These are phyloP conservation scores for Acanthopleura granulata DNA, from an alignment of 2,888 invertebrate genomes.

Conservation along the genomic window DNA sequence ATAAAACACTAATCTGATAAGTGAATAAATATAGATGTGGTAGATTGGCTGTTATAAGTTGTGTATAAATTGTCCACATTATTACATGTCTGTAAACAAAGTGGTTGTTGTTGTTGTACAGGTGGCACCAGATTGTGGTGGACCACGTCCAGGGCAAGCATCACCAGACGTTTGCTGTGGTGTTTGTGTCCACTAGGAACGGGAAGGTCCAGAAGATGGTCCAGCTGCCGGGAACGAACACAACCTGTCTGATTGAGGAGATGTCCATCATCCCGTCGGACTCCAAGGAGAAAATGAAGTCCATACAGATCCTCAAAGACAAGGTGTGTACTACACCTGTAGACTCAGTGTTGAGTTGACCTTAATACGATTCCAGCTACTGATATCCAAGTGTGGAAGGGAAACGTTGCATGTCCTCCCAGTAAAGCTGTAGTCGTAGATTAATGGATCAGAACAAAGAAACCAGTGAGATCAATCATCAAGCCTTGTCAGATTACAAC, in stretches of 20 bases:
- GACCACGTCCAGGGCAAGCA: conserved; percentile 83
- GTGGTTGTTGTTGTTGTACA: conserved; percentile 34
- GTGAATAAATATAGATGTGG: too few relatives aligned
- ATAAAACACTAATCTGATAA: too few relatives aligned
- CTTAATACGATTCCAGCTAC: too few relatives aligned
- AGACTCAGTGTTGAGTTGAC: too few relatives aligned
- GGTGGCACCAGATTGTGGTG: conserved; percentile 77
- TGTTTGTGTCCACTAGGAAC: conserved; percentile 84
- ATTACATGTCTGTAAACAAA: not conserved
- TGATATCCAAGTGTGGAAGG: too few relatives aligned
- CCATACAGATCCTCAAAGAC: conserved; percentile 81
- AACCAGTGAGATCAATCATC: too few relatives aligned
- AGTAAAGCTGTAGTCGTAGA: too few relatives aligned
- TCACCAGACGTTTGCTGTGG: conserved; percentile 78
- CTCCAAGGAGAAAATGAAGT: conserved; percentile 74
- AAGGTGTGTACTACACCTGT: conserved; percentile 39
- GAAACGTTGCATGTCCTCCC: too few relatives aligned
- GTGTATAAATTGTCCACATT: not conserved
- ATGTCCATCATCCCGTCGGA: conserved; percentile 78
- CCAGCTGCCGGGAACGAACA: conserved; percentile 78
- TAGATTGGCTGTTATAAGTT: too few relatives aligned
- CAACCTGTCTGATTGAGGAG: conserved; percentile 87
- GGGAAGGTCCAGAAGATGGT: conserved; percentile 86
- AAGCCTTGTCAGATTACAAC: too few relatives aligned
- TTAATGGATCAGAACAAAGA: too few relatives aligned